These are phyloP conservation scores for Echeneis naucrates DNA, from an alignment of 2,797 vertebrate genomes.

Conservation along the genomic window DNA sequence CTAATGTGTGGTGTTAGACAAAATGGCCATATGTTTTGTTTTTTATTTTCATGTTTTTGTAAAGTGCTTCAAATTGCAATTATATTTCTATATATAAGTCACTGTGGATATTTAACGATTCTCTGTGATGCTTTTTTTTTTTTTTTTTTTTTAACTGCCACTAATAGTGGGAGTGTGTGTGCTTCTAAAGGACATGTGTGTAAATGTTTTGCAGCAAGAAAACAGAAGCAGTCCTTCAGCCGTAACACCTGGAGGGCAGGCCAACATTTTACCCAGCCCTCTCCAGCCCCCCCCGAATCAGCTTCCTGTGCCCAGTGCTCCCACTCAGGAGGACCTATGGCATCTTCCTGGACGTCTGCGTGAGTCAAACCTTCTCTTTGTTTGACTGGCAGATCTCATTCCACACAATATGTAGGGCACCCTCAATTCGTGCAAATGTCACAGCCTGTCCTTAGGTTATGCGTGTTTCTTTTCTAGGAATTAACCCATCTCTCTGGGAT, in stretches of 20 bases:
- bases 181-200: background rate
- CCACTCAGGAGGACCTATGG: slow-evolving; percentile 80
- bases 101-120: background rate
- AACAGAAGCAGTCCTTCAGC: slow-evolving; percentile 17
- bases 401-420: background rate
- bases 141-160: background rate
- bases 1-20: background rate
- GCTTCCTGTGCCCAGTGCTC: slow-evolving; percentile 38
- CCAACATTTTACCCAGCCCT: slow-evolving; percentile 12
- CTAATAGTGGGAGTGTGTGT: background rate
- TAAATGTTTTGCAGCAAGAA: slow-evolving; percentile 62
- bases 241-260: slow-evolving; percentile 24
- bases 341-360: slow-evolving; percentile 89
- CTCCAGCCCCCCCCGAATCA: slow-evolving; percentile 32
- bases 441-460: background rate
- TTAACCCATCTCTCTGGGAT: slow-evolving; percentile 94
- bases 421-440: background rate
- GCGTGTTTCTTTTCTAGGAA: slow-evolving; percentile 79
- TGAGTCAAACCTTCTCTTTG: slow-evolving; percentile 73
- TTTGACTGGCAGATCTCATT: background rate
- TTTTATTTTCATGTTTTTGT: background rate
- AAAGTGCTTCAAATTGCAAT: too few relatives aligned
- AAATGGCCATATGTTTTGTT: background rate
- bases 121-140: background rate
- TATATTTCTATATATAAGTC: too few relatives aligned